Base-by-base conservation (phyloP, 1,140 invertebrate genomes). In the Aphidius gifuensis region DNA sequence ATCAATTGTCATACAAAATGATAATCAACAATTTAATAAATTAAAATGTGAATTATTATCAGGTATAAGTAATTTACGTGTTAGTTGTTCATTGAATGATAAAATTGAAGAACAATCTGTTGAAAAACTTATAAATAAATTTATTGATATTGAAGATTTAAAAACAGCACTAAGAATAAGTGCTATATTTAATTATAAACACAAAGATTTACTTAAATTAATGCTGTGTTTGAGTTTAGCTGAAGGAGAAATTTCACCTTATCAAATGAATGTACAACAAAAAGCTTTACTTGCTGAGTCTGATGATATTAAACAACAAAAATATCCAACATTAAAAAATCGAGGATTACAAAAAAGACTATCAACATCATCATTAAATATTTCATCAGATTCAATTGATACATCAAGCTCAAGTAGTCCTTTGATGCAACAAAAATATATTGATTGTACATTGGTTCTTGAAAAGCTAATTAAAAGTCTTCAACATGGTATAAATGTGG, bases 401-500 rank as follows among this genome's bases (percentile, higher is more conserved):
- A 39, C 9, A 21, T 44, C 55, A 8, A 54, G 58, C 42, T 42
- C 55, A 8, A 67, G 53, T 9, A 68, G 58, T 9, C 62, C 58
- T 5, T 48, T 65, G 6, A 53, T 69, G 48, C 66, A 71, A 21
- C 71, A 76, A 64, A 62, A 71, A 6, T 70, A 76, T 61, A 60
- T 66, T 9, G 77, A 79, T 38, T 72, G 71, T 45, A 66, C 74
- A 42, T 62, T 64, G 43, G 60, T 74, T 21, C 62, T 81, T 44
- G 71, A 79, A 49, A 77, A 64, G 62, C 66, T 75, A 38, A 58
- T 71, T 3, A 70, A 74, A 56, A 72, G 42, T 57, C 62, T 81
- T 0, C 23, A 78, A 39, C 76, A 81, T 66, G 86, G 86, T n/a
- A 63, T 72, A 11, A 75, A 80, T 59, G 76, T 84, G 47, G 85